A percentile compares a stretch with the other conserved stretches of the same genome.
Evolutionary conservation across 2,113 vertebrate genomes (phyloP).

Genomic region (Takifugu flavidus): DNA sequence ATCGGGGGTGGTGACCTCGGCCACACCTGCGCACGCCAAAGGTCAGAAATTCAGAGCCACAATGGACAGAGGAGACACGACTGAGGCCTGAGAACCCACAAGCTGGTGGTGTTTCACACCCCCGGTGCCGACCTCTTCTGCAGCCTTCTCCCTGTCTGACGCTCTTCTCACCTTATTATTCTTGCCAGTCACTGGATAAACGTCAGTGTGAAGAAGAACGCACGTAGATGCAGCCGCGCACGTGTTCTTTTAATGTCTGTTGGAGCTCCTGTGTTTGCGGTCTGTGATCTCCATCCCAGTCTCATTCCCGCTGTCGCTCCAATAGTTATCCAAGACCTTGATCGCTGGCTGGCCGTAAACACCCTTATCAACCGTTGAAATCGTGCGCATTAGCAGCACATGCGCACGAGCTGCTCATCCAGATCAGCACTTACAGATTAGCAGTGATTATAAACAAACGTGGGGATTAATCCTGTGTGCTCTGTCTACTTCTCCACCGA

Average conservation of each 20-base stretch:
- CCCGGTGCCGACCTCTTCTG: neutral
- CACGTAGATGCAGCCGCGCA: too few species aligned
- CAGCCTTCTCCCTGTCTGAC: constrained; percentile 3
- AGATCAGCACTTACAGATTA: constrained; percentile 69
- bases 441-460: constrained; percentile 77
- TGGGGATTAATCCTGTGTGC: constrained; percentile 73
- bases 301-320: constrained; percentile 45
- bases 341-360: constrained; percentile 77
- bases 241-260: neutral
- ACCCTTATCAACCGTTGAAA: constrained; percentile 67
- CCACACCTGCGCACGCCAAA: too few species aligned
- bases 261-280: constrained; percentile 8
- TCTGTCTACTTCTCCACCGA: constrained; percentile 66
- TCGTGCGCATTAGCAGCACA: constrained; percentile 52
- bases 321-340: constrained; percentile 67
- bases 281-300: constrained; percentile 22
- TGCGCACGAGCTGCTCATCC: constrained; percentile 60
- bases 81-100: constrained; percentile 5
- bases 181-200: neutral
- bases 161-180: constrained; percentile 5
- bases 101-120: constrained; percentile 13
- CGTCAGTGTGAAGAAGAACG: too few species aligned
- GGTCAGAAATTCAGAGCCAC: neutral
- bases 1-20: too few species aligned
- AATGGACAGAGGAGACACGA: constrained; percentile 12